Evolutionary conservation across 2,113 vertebrate genomes (phyloP), one percentile per base, ranked within the genome.

Genomic region (Clarias magur): DNA sequence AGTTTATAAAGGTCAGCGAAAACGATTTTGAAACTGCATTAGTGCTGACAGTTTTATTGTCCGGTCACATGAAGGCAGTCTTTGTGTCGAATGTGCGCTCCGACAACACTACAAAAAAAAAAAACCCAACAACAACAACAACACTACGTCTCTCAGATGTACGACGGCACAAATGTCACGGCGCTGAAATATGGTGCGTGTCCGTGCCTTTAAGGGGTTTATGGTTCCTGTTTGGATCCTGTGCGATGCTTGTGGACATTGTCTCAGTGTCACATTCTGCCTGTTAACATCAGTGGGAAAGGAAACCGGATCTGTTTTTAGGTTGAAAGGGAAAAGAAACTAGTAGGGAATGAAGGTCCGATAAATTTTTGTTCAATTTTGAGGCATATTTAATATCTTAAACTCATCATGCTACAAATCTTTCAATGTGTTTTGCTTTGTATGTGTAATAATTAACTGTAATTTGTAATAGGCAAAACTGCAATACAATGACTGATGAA

Each of bases 81-180:
- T 89, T 93, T 94, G 85, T 92, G 86, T 80, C 82, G 17, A 63
- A 38, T 91, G 88, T 88, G 82, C 53, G 48, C 48, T 78, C 21
- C 19, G 82, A 65, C 76, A 90, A 34, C 30, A 34, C 30, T 34
- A 34, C 1, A 34, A n/a, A 19, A 89, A 38, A n/a, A n/a, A n/a
- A n/a, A n/a, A n/a, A n/a, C n/a, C n/a, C n/a, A n/a, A n/a, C n/a
- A n/a, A n/a, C n/a, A n/a, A 75, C 8, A 57, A 3, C 91, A 80
- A 56, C 91, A 86, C 88, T 86, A 88, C 87, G 11, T 86, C 90
- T 88, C 87, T 75, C 89, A 92, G 91, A 94, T 92, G 80, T 91
- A 93, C 88, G 75, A 90, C 68, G n/a, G 88, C 83, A 85, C 90
- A 92, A 94, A 93, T 92, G 93, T 94, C 94, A 94, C 53, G 60